Conservation (phyloP, 2,888 invertebrate species). For the Formica aserva region DNA sequence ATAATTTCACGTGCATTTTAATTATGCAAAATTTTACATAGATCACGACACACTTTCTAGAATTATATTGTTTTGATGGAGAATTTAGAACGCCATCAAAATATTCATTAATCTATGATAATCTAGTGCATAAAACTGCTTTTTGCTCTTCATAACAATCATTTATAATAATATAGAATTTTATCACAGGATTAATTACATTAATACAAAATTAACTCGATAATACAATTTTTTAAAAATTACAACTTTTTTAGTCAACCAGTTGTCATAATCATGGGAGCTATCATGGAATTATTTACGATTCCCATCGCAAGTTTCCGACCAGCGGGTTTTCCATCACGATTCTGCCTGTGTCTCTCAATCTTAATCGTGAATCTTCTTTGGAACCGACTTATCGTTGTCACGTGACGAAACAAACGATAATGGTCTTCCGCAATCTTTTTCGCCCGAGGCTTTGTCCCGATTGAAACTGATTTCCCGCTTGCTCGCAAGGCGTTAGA, state of each 20-base stretch:
- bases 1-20: not conserved
- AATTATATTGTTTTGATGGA: not conserved
- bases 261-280: not conserved
- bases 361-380: not conserved
- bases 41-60: not conserved
- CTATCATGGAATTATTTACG: not conserved
- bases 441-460: not conserved
- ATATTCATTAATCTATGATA: not conserved
- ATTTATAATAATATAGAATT: not conserved
- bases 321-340: not conserved
- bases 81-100: not conserved
- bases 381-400: not conserved
- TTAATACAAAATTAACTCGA: not conserved
- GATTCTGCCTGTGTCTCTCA: not conserved
- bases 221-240: not conserved
- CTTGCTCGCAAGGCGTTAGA: not conserved
- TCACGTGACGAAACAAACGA: not conserved
- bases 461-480: not conserved
- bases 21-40: not conserved
- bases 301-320: not conserved
- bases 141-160: not conserved
- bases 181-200: not conserved
- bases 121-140: not conserved
- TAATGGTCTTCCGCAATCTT: not conserved
- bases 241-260: not conserved